phyloP scores from a whole-genome alignment of 2,113 vertebrate genomes.

The Lontra canadensis region DNA sequence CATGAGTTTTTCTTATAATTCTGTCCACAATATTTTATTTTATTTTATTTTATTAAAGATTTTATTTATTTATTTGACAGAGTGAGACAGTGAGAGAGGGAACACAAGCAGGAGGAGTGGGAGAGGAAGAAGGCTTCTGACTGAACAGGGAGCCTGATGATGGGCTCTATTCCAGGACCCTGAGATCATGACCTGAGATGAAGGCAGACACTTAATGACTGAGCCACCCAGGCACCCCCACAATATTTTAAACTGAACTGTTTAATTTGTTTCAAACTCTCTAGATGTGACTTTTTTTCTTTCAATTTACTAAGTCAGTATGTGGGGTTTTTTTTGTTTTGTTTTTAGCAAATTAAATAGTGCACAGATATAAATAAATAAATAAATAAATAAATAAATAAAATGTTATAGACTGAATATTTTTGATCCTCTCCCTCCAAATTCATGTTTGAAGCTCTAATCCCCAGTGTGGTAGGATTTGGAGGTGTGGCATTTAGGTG shows the following conservation, averaged over 20 bases:
- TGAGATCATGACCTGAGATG: too few species aligned
- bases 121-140: too few species aligned
- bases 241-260: background rate
- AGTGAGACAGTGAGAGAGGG: too few species aligned
- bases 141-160: too few species aligned
- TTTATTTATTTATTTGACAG: too few species aligned
- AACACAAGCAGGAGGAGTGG: too few species aligned
- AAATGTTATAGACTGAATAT: background rate
- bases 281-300: background rate
- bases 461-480: background rate
- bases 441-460: background rate
- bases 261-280: constrained; percentile 11
- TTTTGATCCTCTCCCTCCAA: background rate
- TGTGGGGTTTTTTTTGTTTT: background rate
- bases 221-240: too few species aligned
- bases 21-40: background rate
- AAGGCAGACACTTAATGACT: too few species aligned
- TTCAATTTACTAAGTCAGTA: background rate
- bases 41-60: too few species aligned
- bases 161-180: too few species aligned
- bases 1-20: background rate
- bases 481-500: background rate
- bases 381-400: background rate
- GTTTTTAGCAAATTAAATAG: background rate
- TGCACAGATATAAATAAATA: background rate